phyloP scores from a whole-genome alignment of 2,113 vertebrate genomes.

The Himantopus leucocephalus region DNA sequence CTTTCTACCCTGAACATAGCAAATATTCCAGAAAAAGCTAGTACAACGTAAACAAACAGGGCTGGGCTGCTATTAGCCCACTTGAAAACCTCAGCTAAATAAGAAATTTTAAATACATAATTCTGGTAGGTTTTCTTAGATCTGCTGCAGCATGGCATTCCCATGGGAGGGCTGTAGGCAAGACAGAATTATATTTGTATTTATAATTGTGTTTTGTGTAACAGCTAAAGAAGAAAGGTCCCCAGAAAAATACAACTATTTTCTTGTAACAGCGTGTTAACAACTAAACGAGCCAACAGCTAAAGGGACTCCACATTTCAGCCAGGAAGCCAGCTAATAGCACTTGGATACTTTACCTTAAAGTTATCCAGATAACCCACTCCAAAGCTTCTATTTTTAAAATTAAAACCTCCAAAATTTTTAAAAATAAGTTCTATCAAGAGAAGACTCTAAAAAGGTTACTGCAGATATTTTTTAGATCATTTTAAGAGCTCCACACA shows the following conservation, averaged over 20 bases:
- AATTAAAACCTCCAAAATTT: neutral
- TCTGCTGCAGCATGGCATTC: neutral
- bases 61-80: neutral
- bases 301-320: neutral
- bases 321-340: neutral
- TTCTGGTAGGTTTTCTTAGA: neutral
- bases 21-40: neutral
- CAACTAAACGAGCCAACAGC: neutral
- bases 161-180: neutral
- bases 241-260: neutral
- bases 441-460: neutral
- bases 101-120: neutral
- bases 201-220: neutral
- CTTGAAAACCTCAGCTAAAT: neutral
- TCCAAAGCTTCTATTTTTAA: neutral
- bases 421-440: neutral
- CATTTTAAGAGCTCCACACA: neutral
- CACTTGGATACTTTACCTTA: neutral
- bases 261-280: neutral
- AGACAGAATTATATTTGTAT: neutral
- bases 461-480: neutral
- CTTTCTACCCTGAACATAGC: neutral
- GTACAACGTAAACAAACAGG: neutral
- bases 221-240: neutral
- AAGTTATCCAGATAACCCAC: neutral